Conservation (phyloP, 2,797 vertebrate species). For the Ptychobarbus kaznakovi region DNA sequence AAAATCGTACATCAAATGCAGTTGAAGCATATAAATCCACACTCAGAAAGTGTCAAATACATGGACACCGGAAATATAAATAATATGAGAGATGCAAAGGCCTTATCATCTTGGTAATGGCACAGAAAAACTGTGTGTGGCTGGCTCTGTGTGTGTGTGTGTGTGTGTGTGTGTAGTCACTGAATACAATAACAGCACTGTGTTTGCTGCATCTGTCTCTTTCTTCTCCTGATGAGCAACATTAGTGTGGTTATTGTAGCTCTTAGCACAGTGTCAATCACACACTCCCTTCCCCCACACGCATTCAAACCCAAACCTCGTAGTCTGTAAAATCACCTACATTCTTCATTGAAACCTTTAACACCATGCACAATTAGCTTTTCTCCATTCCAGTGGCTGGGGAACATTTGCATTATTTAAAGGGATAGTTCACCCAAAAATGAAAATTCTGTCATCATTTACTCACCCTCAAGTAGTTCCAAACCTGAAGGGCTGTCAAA, state of each 20-base stretch:
- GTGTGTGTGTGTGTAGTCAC: conserved; percentile 38
- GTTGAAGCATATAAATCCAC: neutral
- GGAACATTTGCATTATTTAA: neutral
- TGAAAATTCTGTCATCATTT: no score
- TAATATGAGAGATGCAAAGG: conserved; percentile 16
- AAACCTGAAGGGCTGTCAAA: no score
- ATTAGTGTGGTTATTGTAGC: conserved; percentile 33
- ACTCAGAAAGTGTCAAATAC: neutral
- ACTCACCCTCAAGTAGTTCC: no score
- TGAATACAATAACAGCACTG: conserved; percentile 53
- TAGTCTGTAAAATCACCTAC: neutral
- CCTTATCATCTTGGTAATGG: conserved; percentile 1
- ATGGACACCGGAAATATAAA: neutral
- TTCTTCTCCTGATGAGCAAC: conserved; percentile 23
- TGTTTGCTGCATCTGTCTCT: conserved; percentile 30
- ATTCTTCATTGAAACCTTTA: neutral
- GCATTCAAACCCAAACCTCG: neutral
- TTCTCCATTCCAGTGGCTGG: neutral
- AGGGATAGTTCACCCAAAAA: no score
- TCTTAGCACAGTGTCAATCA: conserved; percentile 17
- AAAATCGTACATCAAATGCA: neutral
- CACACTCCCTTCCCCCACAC: neutral
- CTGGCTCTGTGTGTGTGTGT: conserved; percentile 22
- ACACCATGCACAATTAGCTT: no score
- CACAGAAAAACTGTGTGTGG: conserved; percentile 29